phyloP scores from a whole-genome alignment of 1,140 invertebrate genomes.

The Platorchestia sp. region DNA sequence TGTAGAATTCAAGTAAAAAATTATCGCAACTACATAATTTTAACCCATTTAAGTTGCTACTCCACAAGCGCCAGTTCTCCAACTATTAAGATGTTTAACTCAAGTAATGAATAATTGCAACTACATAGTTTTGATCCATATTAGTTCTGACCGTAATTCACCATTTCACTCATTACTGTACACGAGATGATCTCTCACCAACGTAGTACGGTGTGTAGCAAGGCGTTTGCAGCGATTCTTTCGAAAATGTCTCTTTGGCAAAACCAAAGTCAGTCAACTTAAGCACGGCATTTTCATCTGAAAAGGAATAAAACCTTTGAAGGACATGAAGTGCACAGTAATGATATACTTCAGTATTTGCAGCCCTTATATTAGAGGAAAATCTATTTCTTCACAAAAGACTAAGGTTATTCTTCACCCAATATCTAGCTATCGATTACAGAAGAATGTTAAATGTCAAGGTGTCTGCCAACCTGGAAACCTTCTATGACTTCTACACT shows the following conservation, averaged over 20 bases:
- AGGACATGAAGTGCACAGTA: background rate
- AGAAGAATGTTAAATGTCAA: background rate
- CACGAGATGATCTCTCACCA: slow-evolving; percentile 74
- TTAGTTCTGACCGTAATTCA: too few relatives aligned
- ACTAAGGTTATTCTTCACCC: background rate
- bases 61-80: too few relatives aligned
- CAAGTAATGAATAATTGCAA: too few relatives aligned
- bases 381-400: background rate
- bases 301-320: slow-evolving; percentile 19
- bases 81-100: too few relatives aligned
- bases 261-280: slow-evolving; percentile 99
- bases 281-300: slow-evolving; percentile 78
- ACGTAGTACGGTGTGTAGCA: slow-evolving; percentile 99
- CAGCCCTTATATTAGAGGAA: background rate
- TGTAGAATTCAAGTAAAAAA: too few relatives aligned
- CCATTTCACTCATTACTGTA: background rate
- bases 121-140: too few relatives aligned
- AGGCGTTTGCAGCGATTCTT: slow-evolving; percentile 92
- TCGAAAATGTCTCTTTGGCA: slow-evolving; percentile 94
- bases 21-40: too few relatives aligned
- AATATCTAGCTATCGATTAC: background rate
- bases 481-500: too few relatives aligned
- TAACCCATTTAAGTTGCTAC: too few relatives aligned
- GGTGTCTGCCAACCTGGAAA: background rate
- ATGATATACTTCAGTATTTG: background rate